A percentile compares a stretch with the other conserved stretches of the same genome.
Evolutionary conservation across 2,797 vertebrate genomes (phyloP).

Genomic region (Gymnothorax reevesii): DNA sequence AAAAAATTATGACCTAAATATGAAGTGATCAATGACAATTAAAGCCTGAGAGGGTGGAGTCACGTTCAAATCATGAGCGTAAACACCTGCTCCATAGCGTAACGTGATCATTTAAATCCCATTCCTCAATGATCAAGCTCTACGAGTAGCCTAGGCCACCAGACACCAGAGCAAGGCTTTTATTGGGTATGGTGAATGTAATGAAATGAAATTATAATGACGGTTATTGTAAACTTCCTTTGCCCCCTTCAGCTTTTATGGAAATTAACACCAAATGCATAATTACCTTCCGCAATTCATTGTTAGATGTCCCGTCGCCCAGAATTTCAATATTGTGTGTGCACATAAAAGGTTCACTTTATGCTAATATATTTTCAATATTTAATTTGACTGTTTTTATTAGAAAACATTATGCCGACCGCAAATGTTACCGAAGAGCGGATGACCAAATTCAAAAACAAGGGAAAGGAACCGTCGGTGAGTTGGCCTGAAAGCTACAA

Average conservation of each 20-base stretch:
- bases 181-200: background rate
- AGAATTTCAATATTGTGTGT: background rate
- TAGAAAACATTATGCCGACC: constrained; percentile 68
- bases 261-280: background rate
- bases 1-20: background rate
- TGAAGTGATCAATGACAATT: background rate
- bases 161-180: background rate
- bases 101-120: background rate
- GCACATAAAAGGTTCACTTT: background rate
- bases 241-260: background rate
- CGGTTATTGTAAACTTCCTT: background rate
- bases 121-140: background rate
- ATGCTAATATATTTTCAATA: background rate
- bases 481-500: constrained; percentile 42
- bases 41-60: background rate
- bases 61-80: background rate
- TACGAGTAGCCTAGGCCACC: background rate
- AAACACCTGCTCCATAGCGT: constrained; percentile 9
- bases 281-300: background rate
- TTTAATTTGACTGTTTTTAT: background rate
- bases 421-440: constrained; percentile 58
- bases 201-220: background rate
- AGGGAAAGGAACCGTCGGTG: constrained; percentile 81
- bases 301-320: background rate
- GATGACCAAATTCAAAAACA: constrained; percentile 85